phyloP scores from a whole-genome alignment of 2,888 invertebrate species.

The Erebia epiphron region DNA sequence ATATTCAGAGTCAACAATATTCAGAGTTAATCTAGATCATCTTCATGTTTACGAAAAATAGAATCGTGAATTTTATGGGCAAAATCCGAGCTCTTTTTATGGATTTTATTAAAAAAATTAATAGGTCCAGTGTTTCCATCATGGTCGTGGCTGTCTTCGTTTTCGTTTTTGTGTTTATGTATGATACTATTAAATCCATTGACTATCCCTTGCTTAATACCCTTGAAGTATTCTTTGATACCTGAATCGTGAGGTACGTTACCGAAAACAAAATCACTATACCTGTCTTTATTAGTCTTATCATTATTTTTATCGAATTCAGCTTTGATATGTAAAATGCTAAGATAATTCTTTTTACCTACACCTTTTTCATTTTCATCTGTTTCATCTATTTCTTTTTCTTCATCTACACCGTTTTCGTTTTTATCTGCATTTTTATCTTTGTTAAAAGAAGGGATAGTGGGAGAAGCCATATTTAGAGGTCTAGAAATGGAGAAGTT shows the following conservation, averaged over 20 bases:
- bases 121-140: conserved; percentile 39
- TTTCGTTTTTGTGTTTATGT: conserved; percentile 41
- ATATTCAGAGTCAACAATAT: conserved; percentile 1
- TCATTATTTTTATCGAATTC: conserved; percentile 52
- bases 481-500: conserved; percentile 50
- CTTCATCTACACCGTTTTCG: background rate
- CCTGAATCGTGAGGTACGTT: conserved; percentile 44
- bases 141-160: conserved; percentile 29
- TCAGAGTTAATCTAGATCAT: conserved; percentile 21
- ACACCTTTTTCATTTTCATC: conserved; percentile 20
- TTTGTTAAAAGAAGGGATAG: conserved; percentile 25
- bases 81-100: conserved; percentile 37
- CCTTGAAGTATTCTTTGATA: conserved; percentile 50
- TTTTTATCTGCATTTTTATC: conserved; percentile 35
- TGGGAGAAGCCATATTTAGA: conserved; percentile 47
- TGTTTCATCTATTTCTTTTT: background rate
- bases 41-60: conserved; percentile 33
- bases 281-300: conserved; percentile 33
- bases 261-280: conserved; percentile 27
- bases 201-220: conserved; percentile 50
- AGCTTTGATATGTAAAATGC: conserved; percentile 51
- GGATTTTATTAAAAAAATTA: conserved; percentile 41
- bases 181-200: conserved; percentile 53
- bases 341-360: conserved; percentile 43
- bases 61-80: conserved; percentile 37